Evolutionary conservation across 2,113 vertebrate species (phyloP).

Genomic region (Planiliza haematocheilus): DNA sequence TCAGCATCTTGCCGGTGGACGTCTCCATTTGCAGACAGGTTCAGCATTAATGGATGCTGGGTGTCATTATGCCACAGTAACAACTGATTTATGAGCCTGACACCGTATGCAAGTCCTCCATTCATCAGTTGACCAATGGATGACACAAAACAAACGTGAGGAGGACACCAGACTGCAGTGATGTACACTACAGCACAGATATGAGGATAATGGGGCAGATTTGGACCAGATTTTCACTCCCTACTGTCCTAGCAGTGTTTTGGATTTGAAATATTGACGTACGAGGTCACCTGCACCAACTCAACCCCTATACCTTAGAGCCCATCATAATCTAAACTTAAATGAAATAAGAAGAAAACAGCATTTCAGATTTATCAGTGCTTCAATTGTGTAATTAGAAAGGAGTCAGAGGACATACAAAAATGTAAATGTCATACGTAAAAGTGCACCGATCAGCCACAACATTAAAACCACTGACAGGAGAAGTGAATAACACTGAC

Average conservation of each 20-base stretch:
- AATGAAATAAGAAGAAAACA: neutral
- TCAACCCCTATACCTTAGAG: neutral
- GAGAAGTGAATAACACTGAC: no score
- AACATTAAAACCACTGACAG: no score
- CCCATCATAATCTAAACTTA: neutral
- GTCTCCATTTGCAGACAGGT: constrained; percentile 82
- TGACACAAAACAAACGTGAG: constrained; percentile 59
- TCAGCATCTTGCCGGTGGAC: constrained; percentile 66
- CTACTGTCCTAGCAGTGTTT: neutral
- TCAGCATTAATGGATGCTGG: constrained; percentile 80
- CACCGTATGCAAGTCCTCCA: constrained; percentile 85
- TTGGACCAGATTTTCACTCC: neutral
- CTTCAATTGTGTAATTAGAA: neutral
- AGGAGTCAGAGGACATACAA: neutral
- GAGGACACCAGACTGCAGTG: constrained; percentile 13
- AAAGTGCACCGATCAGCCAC: neutral
- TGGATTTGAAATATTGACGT: neutral
- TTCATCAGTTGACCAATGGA: constrained; percentile 82
- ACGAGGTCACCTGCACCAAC: no score
- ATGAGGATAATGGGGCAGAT: neutral
- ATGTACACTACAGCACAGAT: constrained; percentile 10
- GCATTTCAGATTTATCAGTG: neutral
- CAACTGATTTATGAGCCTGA: constrained; percentile 86
- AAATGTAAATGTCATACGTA: neutral
- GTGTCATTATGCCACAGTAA: constrained; percentile 84